Percentiles rank a stretch among this genome's conserved stretches.
phyloP scores from a whole-genome alignment of 2,113 vertebrate genomes.

The Alexandromys fortis region DNA sequence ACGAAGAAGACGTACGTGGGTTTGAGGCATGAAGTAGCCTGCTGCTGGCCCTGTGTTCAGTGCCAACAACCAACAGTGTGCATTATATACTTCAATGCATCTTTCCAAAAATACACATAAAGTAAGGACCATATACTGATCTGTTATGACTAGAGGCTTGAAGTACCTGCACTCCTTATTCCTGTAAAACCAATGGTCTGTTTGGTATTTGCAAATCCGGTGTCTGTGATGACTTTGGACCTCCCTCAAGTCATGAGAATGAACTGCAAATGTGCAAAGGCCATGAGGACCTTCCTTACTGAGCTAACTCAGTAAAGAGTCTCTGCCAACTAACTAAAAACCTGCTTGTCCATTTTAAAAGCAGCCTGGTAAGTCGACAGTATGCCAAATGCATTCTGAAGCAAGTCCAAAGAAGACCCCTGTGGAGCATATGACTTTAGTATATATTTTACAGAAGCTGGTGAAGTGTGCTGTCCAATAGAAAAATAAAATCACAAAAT shows the following conservation, averaged over 20 bases:
- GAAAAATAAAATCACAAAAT: not conserved
- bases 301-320: slow-evolving; percentile 14
- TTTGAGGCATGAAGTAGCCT: not conserved
- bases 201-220: not conserved
- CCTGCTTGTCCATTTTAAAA: slow-evolving; percentile 52
- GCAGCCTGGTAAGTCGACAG: slow-evolving; percentile 4
- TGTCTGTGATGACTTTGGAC: not conserved
- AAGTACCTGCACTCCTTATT: not conserved
- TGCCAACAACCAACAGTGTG: not conserved
- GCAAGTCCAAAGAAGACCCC: slow-evolving; percentile 2
- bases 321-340: slow-evolving; percentile 40
- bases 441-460: not conserved
- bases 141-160: not conserved
- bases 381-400: slow-evolving; percentile 23
- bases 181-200: not conserved
- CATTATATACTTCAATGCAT: not conserved
- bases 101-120: slow-evolving; percentile 45
- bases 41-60: not conserved
- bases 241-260: not conserved
- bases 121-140: not conserved
- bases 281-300: not conserved
- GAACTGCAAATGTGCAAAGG: not conserved
- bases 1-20: not conserved
- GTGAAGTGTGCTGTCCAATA: not conserved
- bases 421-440: not conserved